Base-by-base conservation (phyloP, 30 jellyfish, hydroid and myxozoan species). In the Haliclystus octoradiatus region DNA sequence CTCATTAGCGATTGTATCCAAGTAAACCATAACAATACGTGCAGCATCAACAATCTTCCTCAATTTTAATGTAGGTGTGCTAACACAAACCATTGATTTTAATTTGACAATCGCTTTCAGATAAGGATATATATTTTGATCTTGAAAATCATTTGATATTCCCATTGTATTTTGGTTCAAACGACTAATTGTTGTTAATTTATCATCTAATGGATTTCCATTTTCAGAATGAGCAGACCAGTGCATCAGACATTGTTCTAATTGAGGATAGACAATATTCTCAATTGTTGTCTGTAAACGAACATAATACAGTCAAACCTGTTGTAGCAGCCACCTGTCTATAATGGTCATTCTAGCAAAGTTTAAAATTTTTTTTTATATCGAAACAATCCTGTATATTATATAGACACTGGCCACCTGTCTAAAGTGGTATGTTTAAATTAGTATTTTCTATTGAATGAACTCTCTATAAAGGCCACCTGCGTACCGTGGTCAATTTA, bases 11-110 rank as follows among this genome's bases (percentile, higher is more conserved):
- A 71, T 27, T 12, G 75, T 52, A 40, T 34, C 50, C 81, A 83
- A 68, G 30, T 31, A 62, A 30, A 61, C 69, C 2, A 75, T 64
- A 2, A 73, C 76, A 3, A 50, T 60, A 2, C 76, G 92, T 2
- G 95, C 84, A 46, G 95, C 91, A 3, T 23, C 63, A 25, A 83
- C 61, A 28, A 83, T 65, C 1, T 57, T 35, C 49, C 67, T 73
- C 74, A 83, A 29, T 62, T 76, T 83, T 68, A 65, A 85, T 0
- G 91, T 51, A 0, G 95, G 95, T 13, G 85, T 63, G 7, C 5
- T 33, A 15, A 63, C 91, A 46, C 75, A 19, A 35, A 52, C 28
- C 31, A 76, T 25, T 13, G 49, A 31, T 75, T 28, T 69, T 7
- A 83, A 51, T 66, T 63, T 49, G 14, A 70, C 26, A 25, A 83